Percentiles rank a stretch among this genome's conserved stretches.
phyloP scores from a whole-genome alignment of 2,888 invertebrate species.

The Arctia plantaginis region DNA sequence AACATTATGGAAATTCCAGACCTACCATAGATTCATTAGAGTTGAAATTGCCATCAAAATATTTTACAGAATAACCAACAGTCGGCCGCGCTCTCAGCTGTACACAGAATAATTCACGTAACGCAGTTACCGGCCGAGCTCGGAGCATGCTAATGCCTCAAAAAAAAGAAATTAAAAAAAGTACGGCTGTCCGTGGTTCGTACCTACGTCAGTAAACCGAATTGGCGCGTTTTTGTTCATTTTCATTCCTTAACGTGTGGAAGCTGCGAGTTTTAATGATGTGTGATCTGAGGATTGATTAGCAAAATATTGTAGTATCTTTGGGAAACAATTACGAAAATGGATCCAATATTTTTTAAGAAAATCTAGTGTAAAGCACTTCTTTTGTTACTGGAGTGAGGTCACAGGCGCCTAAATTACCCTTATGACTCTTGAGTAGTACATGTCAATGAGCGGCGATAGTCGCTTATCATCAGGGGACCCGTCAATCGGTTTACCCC shows the following conservation, averaged over 20 bases:
- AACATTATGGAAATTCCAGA: constrained; percentile 29
- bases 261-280: constrained; percentile 49
- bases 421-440: no score
- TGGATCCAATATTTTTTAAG: no score
- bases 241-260: constrained; percentile 51
- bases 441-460: no score
- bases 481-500: no score
- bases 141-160: constrained; percentile 77
- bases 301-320: no score
- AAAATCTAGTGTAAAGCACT: no score
- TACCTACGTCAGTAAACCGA: constrained; percentile 64
- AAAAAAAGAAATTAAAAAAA: constrained; percentile 65
- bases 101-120: constrained; percentile 63
- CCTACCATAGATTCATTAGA: constrained; percentile 15
- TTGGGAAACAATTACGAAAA: no score
- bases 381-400: no score
- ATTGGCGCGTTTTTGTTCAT: constrained; percentile 59
- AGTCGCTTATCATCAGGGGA: no score
- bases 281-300: constrained; percentile 28
- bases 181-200: constrained; percentile 57
- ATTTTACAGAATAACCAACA: constrained; percentile 33
- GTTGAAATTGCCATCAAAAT: constrained; percentile 26
- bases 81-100: constrained; percentile 37
- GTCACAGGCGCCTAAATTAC: no score
- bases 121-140: constrained; percentile 76